These are phyloP conservation scores for Rhynchophorus ferrugineus DNA, from an alignment of 1,140 invertebrate genomes.

Conservation along the genomic window DNA sequence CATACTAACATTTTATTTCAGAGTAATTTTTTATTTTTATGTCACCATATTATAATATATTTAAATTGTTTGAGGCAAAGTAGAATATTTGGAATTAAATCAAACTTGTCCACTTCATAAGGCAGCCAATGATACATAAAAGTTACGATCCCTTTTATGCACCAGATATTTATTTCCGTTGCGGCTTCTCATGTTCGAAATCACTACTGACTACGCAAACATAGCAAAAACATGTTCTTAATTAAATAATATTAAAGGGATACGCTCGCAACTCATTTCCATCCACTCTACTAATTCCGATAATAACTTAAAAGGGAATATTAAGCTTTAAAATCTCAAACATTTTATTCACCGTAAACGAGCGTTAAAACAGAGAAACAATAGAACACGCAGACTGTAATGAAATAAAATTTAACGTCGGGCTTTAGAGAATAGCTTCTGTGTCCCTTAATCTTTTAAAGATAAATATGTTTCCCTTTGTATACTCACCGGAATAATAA, in stretches of 20 bases:
- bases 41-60: too few species aligned
- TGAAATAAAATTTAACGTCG: constrained; percentile 12
- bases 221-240: background rate
- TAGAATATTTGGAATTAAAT: too few species aligned
- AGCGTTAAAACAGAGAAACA: constrained; percentile 9
- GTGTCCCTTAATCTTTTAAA: constrained; percentile 12
- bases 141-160: too few species aligned
- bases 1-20: too few species aligned
- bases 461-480: constrained; percentile 19
- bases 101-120: too few species aligned
- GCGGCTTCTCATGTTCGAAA: constrained; percentile 1
- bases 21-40: too few species aligned
- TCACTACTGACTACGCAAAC: background rate
- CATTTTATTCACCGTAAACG: constrained; percentile 8
- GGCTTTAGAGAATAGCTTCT: constrained; percentile 9
- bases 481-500: constrained; percentile 8
- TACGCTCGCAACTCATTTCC: background rate
- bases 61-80: too few species aligned
- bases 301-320: constrained; percentile 4
- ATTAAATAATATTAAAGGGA: background rate
- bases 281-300: background rate
- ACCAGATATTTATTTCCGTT: too few species aligned
- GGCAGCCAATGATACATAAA: too few species aligned
- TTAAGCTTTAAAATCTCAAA: constrained; percentile 5
- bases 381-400: constrained; percentile 4